These are phyloP conservation scores for Mythimna loreyi DNA, from an alignment of 2,888 invertebrate species.

Conservation along the genomic window DNA sequence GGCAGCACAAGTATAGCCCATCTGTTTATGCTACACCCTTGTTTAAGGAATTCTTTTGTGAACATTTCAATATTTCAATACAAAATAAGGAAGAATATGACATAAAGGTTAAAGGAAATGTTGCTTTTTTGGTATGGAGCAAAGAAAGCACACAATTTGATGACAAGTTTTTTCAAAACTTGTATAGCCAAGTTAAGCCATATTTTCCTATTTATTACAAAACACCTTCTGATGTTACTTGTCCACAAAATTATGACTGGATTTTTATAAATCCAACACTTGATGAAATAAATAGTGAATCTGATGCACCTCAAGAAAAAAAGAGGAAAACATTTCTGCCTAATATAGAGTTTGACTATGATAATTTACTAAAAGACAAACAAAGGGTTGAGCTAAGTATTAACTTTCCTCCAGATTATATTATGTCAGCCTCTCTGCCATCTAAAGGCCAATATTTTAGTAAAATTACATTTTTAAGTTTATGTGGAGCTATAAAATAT, in stretches of 20 bases:
- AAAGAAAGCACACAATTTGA: constrained; percentile 75
- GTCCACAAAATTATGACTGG: constrained; percentile 69
- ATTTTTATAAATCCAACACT: constrained; percentile 65
- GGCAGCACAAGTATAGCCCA: constrained; percentile 41
- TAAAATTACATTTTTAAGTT: constrained; percentile 81
- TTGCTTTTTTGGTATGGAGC: constrained; percentile 77
- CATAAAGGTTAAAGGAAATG: constrained; percentile 68
- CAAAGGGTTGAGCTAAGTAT: constrained; percentile 70
- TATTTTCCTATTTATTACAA: constrained; percentile 72
- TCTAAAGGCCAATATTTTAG: constrained; percentile 72
- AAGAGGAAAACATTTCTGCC: constrained; percentile 71
- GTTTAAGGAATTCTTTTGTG: constrained; percentile 73
- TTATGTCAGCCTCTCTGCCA: constrained; percentile 70
- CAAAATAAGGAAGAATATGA: constrained; percentile 57
- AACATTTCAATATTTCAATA: constrained; percentile 68
- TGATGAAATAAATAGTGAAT: constrained; percentile 18
- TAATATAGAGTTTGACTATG: constrained; percentile 74
- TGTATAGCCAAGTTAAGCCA: constrained; percentile 69
- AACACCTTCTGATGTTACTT: constrained; percentile 47
- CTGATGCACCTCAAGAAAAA: constrained; percentile 25
- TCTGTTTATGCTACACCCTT: constrained; percentile 69
- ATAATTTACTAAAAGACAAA: constrained; percentile 72
- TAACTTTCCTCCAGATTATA: constrained; percentile 63
- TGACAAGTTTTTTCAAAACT: constrained; percentile 73
- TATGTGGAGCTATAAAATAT: constrained; percentile 69